Evolutionary conservation across 2,888 invertebrate genomes (phyloP).

Genomic region (Micoletzkya japonica): DNA sequence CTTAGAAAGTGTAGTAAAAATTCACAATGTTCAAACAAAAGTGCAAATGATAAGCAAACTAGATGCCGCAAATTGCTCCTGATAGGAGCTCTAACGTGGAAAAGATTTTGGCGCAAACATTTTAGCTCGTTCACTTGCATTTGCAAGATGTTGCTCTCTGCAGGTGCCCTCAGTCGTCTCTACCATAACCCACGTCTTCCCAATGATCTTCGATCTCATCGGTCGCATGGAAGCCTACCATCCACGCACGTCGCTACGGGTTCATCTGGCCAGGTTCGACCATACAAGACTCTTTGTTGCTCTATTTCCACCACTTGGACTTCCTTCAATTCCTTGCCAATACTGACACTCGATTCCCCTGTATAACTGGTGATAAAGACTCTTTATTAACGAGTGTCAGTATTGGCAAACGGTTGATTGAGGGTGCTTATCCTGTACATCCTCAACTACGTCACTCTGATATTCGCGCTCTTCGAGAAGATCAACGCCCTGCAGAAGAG

Average conservation of each 20-base stretch:
- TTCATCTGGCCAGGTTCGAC: constrained; percentile 83
- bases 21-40: no score
- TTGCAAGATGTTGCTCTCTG: no score
- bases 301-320: constrained; percentile 13
- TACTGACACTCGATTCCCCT: no score
- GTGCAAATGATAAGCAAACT: not conserved
- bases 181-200: constrained; percentile 83
- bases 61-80: not conserved
- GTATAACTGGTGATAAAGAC: no score
- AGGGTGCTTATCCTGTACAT: constrained; percentile 93
- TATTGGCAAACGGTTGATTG: constrained; percentile 57
- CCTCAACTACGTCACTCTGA: constrained; percentile 86
- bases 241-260: constrained; percentile 84
- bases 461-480: constrained; percentile 88
- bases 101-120: not conserved
- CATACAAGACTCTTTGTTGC: not conserved
- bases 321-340: constrained; percentile 30
- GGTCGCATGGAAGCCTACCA: constrained; percentile 84
- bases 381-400: no score
- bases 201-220: constrained; percentile 83
- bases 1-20: no score
- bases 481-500: constrained; percentile 69
- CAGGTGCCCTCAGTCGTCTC: constrained; percentile 83
- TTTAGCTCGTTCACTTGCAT: not conserved
- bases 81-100: not conserved